phyloP scores from a whole-genome alignment of 2,888 invertebrate species.

The Mayetiola destructor region DNA sequence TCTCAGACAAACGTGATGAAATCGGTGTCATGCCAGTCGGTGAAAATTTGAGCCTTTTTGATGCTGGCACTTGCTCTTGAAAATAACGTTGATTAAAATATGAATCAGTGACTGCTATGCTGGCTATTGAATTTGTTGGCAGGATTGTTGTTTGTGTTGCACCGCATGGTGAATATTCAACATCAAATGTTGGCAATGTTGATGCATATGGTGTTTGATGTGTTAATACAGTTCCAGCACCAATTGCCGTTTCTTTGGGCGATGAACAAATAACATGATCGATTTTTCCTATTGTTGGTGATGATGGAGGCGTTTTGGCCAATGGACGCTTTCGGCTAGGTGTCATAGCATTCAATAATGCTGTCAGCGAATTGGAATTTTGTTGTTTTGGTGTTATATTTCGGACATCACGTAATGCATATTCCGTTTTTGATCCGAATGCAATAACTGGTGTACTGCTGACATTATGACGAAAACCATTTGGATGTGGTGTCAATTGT shows the following conservation, averaged over 20 bases:
- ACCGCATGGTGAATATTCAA: conserved; percentile 32
- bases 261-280: conserved; percentile 8
- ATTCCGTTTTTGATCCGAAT: conserved; percentile 4
- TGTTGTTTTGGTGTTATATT: conserved; percentile 16
- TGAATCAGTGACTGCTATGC: conserved; percentile 31
- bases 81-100: conserved; percentile 34
- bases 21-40: conserved; percentile 13
- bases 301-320: neutral
- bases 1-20: conserved; percentile 2
- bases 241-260: neutral
- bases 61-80: conserved; percentile 18
- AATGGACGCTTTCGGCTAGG: conserved; percentile 9
- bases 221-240: neutral
- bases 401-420: conserved; percentile 16
- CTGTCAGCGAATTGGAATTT: neutral
- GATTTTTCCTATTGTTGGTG: neutral
- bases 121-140: conserved; percentile 30
- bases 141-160: conserved; percentile 16
- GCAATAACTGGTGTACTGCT: conserved; percentile 2
- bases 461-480: neutral
- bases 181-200: conserved; percentile 31
- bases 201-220: conserved; percentile 25
- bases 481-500: conserved; percentile 28
- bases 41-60: conserved; percentile 17
- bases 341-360: neutral